Evolutionary conservation across 1,140 invertebrate genomes (phyloP).

Genomic region (Mycetomoellerius zeteki): DNA sequence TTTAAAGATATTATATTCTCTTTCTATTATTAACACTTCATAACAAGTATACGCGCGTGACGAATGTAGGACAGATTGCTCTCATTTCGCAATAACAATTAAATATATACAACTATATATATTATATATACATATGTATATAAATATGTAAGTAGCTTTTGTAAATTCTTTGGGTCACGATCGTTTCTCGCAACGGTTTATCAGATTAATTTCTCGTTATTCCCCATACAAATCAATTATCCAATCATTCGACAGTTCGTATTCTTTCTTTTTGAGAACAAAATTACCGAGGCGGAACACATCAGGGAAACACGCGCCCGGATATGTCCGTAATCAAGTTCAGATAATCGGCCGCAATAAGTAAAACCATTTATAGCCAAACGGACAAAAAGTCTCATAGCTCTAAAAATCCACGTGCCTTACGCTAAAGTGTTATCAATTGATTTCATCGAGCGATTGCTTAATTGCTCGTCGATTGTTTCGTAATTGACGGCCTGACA

Average conservation of each 20-base stretch:
- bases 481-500: conserved; percentile 72
- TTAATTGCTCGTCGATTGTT: conserved; percentile 73
- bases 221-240: conserved; percentile 25
- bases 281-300: neutral
- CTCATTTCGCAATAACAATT: neutral
- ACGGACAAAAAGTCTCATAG: neutral
- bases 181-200: conserved; percentile 11
- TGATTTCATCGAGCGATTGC: conserved; percentile 65
- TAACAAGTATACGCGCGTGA: neutral
- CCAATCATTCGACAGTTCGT: conserved; percentile 19
- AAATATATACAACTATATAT: neutral
- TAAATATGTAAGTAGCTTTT: conserved; percentile 22
- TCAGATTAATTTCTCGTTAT: conserved; percentile 49
- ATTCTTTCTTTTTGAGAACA: conserved; percentile 9
- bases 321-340: conserved; percentile 8
- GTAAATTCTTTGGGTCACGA: neutral
- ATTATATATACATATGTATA: neutral
- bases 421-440: conserved; percentile 54
- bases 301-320: neutral
- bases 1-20: neutral
- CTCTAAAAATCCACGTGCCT: conserved; percentile 34
- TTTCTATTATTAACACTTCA: neutral
- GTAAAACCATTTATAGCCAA: neutral
- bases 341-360: conserved; percentile 17
- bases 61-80: neutral